Evolutionary conservation across 2,888 invertebrate genomes (phyloP).

Genomic region (Hesperia comma): DNA sequence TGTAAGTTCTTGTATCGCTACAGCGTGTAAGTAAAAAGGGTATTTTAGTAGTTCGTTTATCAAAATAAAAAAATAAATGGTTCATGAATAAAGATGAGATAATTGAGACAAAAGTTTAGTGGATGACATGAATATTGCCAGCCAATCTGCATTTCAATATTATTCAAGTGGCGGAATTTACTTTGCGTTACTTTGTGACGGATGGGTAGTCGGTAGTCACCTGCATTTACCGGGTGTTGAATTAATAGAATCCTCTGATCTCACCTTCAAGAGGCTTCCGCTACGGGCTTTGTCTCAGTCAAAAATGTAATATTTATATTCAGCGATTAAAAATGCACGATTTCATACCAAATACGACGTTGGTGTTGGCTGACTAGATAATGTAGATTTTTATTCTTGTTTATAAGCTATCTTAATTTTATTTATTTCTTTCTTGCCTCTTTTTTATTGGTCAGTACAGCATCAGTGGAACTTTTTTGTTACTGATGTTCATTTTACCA

Average conservation of each 20-base stretch:
- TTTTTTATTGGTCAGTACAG: no score
- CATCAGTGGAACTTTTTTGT: no score
- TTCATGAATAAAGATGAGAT: constrained; percentile 48
- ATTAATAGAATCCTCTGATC: constrained; percentile 29
- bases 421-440: no score
- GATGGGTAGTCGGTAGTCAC: constrained; percentile 51
- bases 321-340: constrained; percentile 10
- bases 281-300: constrained; percentile 11
- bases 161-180: constrained; percentile 45
- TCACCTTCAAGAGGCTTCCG: constrained; percentile 25
- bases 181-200: constrained; percentile 57
- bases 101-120: constrained; percentile 53
- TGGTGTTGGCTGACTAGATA: neutral
- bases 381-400: neutral
- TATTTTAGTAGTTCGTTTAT: constrained; percentile 3
- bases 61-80: constrained; percentile 9
- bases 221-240: constrained; percentile 44
- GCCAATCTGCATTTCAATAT: constrained; percentile 78
- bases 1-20: neutral
- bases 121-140: constrained; percentile 70
- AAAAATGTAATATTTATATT: constrained; percentile 33
- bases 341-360: neutral
- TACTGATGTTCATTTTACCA: no score
- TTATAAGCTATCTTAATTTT: neutral
- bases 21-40: neutral